Evolutionary conservation across 2,797 vertebrate species (phyloP).

Genomic region (Cuculus canorus): DNA sequence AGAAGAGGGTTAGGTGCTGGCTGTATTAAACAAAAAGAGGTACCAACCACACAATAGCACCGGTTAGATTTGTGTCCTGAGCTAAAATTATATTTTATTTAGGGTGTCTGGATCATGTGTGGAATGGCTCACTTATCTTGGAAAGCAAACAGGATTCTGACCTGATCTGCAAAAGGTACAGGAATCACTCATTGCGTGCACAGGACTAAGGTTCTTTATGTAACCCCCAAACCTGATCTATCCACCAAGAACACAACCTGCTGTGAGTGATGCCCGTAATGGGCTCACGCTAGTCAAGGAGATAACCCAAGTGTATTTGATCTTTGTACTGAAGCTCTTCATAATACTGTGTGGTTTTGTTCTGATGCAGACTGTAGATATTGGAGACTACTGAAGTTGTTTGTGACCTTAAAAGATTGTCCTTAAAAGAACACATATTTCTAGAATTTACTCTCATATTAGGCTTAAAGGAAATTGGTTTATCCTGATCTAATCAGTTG

Average conservation of each 20-base stretch:
- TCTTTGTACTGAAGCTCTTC: background rate
- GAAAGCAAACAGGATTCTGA: background rate
- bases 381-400: background rate
- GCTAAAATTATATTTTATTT: background rate
- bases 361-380: background rate
- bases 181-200: background rate
- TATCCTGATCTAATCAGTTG: background rate
- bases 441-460: background rate
- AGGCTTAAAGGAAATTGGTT: background rate
- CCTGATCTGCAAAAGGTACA: background rate
- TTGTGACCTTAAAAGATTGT: background rate
- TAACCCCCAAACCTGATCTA: background rate
- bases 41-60: background rate
- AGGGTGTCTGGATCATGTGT: background rate
- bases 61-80: background rate
- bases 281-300: background rate
- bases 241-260: background rate
- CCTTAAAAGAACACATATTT: background rate
- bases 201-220: background rate
- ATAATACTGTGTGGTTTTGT: background rate
- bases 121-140: background rate
- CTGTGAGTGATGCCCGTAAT: background rate
- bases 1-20: background rate
- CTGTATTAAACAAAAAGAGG: background rate
- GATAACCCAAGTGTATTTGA: background rate